phyloP scores from a whole-genome alignment of 2,888 invertebrate genomes.

The Erebia epiphron region DNA sequence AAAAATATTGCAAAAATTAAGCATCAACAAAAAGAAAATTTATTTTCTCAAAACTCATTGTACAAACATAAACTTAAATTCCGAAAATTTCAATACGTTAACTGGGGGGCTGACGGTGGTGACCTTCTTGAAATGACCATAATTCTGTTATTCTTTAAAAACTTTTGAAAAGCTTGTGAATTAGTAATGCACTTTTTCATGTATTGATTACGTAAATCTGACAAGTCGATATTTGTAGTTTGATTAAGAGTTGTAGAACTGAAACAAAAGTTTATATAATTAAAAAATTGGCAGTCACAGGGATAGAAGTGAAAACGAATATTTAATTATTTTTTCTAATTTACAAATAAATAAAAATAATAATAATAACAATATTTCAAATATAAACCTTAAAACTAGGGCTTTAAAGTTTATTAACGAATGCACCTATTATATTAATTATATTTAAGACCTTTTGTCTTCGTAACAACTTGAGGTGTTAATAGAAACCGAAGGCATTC shows the following conservation, averaged over 20 bases:
- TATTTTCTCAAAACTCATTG: constrained; percentile 9
- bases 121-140: constrained; percentile 36
- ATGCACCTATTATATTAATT: too few species aligned
- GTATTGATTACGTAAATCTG: constrained; percentile 13
- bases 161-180: constrained; percentile 65
- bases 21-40: constrained; percentile 1
- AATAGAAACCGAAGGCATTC: too few species aligned
- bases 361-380: too few species aligned
- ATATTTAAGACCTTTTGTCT: too few species aligned
- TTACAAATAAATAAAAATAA: too few species aligned
- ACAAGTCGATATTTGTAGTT: constrained; percentile 22
- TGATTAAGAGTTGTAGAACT: constrained; percentile 28
- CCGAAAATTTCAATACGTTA: constrained; percentile 12
- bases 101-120: background rate
- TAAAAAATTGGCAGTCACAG: too few species aligned
- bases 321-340: too few species aligned
- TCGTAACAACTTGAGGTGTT: too few species aligned
- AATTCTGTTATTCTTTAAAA: constrained; percentile 56
- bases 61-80: constrained; percentile 3
- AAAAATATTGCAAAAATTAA: background rate
- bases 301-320: too few species aligned
- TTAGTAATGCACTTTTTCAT: constrained; percentile 50
- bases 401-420: too few species aligned
- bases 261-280: constrained; percentile 14
- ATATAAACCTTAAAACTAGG: too few species aligned